Conservation (phyloP, 2,113 vertebrate genomes). For the Heteronetta atricapilla region DNA sequence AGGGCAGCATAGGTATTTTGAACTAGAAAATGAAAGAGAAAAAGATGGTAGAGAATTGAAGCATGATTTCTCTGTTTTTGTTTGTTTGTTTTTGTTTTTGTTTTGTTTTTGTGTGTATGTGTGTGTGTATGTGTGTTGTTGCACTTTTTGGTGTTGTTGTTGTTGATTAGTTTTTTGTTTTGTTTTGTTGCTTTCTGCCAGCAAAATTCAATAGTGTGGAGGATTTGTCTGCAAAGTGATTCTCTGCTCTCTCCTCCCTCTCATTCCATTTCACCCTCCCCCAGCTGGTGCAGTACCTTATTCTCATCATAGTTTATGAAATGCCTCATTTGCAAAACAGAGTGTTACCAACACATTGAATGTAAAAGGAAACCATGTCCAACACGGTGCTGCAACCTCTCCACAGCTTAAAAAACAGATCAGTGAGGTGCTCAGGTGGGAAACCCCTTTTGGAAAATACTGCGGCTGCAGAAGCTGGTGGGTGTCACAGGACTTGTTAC, state of each 20-base stretch:
- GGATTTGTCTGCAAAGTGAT: slow-evolving; percentile 23
- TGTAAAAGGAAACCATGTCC: neutral
- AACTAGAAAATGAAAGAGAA: slow-evolving; percentile 23
- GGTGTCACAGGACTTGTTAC: slow-evolving; percentile 26
- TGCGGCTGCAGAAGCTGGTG: neutral
- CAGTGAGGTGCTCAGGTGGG: neutral
- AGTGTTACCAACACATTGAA: neutral
- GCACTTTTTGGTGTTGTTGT: too few relatives aligned
- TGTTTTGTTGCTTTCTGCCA: slow-evolving; percentile 37
- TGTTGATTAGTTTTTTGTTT: too few relatives aligned
- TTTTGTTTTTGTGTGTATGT: too few relatives aligned
- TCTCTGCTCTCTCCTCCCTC: neutral
- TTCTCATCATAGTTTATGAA: neutral
- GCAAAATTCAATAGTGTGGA: slow-evolving; percentile 21
- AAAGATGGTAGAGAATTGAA: slow-evolving; percentile 36
- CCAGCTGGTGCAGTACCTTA: neutral
- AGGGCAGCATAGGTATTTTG: slow-evolving; percentile 24
- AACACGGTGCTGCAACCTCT: neutral
- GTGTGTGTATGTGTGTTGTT: too few relatives aligned
- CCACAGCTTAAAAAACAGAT: neutral
- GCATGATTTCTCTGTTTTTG: slow-evolving; percentile 51
- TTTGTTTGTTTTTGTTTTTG: neutral
- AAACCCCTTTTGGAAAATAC: neutral
- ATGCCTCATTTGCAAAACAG: slow-evolving; percentile 34
- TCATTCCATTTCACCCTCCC: neutral